Conservation (phyloP, 2,888 invertebrate species). For the Cremastinae sp. region DNA sequence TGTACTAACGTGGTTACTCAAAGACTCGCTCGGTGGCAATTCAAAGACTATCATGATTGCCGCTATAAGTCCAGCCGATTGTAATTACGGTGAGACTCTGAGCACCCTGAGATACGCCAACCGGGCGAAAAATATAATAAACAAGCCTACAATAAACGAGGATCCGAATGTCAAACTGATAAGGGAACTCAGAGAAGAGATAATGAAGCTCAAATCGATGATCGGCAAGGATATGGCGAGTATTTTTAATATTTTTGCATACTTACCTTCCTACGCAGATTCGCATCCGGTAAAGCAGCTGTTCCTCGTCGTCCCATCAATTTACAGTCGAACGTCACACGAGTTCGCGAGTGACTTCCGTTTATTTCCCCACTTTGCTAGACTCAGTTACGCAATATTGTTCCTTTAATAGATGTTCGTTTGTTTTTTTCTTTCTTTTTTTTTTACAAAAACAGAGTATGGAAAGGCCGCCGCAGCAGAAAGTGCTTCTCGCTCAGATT, state of each 20-base stretch:
- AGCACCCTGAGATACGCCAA: slow-evolving; percentile 94
- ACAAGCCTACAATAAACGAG: slow-evolving; percentile 94
- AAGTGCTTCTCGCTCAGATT: slow-evolving; percentile 88
- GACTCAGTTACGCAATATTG: not conserved
- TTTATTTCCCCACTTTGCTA: slow-evolving; percentile 2
- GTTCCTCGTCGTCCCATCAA: not conserved
- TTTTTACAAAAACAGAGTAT: slow-evolving; percentile 74
- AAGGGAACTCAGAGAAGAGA: slow-evolving; percentile 91
- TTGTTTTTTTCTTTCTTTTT: slow-evolving; percentile 27
- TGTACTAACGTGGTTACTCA: slow-evolving; percentile 92
- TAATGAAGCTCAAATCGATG: slow-evolving; percentile 89
- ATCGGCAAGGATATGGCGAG: slow-evolving; percentile 86
- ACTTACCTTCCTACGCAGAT: not conserved
- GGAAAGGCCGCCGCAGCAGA: slow-evolving; percentile 83
- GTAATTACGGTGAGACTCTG: slow-evolving; percentile 93
- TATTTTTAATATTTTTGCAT: slow-evolving; percentile 46
- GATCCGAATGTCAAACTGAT: slow-evolving; percentile 94
- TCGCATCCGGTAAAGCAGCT: slow-evolving; percentile 2
- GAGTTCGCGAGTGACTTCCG: slow-evolving; percentile 4
- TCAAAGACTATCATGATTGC: slow-evolving; percentile 96
- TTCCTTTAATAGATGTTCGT: not conserved
- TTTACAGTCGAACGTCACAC: not conserved
- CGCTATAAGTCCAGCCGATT: slow-evolving; percentile 90
- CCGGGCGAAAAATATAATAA: slow-evolving; percentile 94
- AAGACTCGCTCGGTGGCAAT: slow-evolving; percentile 94